phyloP scores from a whole-genome alignment of 2,113 vertebrate genomes.

The Chlamydotis undulata region DNA sequence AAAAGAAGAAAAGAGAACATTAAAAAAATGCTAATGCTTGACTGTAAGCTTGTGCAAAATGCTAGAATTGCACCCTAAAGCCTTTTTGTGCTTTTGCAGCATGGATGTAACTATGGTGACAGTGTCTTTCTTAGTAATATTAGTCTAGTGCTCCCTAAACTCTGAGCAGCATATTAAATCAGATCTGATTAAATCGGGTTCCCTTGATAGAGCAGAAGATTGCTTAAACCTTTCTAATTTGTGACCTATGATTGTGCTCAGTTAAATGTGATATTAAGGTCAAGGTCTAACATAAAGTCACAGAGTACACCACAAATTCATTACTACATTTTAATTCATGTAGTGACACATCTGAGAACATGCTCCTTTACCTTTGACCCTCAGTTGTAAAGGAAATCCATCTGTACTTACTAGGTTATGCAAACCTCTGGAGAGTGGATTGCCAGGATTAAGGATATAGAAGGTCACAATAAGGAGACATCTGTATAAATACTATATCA shows the following conservation, averaged over 20 bases:
- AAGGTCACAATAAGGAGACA: neutral
- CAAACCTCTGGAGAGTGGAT: conserved; percentile 24
- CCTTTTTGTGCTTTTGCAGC: neutral
- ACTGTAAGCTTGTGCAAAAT: neutral
- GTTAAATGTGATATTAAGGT: conserved; percentile 73
- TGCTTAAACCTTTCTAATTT: conserved; percentile 75
- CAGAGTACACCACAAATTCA: conserved; percentile 65
- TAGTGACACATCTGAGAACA: conserved; percentile 64
- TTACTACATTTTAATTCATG: conserved; percentile 74
- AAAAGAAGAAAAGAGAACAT: neutral
- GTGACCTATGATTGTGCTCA: conserved; percentile 66
- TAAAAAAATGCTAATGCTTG: neutral
- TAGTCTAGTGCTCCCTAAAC: conserved; percentile 50
- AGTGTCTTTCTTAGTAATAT: conserved; percentile 40
- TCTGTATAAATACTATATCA: neutral
- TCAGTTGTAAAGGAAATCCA: conserved; percentile 59
- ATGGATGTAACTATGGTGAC: conserved; percentile 2
- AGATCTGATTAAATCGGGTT: conserved; percentile 65
- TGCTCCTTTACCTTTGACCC: conserved; percentile 67
- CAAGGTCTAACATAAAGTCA: conserved; percentile 70
- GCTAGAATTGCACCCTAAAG: neutral
- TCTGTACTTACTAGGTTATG: conserved; percentile 47
- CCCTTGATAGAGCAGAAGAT: conserved; percentile 63
- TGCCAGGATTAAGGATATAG: neutral
- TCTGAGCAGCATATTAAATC: conserved; percentile 61